phyloP scores from a whole-genome alignment of 2,797 vertebrate species.

The Choloepus didactylus region DNA sequence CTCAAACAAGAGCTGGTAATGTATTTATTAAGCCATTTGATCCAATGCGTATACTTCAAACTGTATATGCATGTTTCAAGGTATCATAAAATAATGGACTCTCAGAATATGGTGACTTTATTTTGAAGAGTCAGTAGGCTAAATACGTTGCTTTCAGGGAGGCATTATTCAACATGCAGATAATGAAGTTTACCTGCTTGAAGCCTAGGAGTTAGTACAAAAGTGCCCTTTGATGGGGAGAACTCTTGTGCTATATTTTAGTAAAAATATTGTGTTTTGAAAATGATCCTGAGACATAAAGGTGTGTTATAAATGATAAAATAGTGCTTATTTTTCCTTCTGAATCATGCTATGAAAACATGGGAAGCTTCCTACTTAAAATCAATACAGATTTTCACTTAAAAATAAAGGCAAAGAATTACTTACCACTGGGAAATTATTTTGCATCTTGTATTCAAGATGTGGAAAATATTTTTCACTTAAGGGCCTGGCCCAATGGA shows the following conservation, averaged over 20 bases:
- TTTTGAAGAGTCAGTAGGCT: neutral
- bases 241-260: neutral
- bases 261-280: conserved; percentile 34
- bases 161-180: neutral
- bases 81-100: neutral
- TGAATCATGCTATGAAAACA: conserved; percentile 8
- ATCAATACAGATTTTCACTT: conserved; percentile 9
- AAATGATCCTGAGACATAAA: conserved; percentile 35
- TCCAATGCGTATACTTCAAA: neutral
- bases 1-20: neutral
- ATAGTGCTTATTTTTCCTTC: conserved; percentile 12
- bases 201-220: neutral
- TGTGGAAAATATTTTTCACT: neutral
- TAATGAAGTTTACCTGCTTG: neutral
- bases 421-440: neutral
- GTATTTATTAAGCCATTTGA: neutral
- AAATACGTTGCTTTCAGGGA: neutral
- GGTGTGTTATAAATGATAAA: conserved; percentile 37
- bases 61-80: neutral
- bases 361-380: neutral
- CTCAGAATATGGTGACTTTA: neutral
- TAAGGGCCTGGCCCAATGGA: neutral
- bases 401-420: conserved; percentile 25
- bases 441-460: neutral
- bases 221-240: neutral